Evolutionary conservation across 1,140 invertebrate species (phyloP).

Genomic region (Condylostylus longicornis): DNA sequence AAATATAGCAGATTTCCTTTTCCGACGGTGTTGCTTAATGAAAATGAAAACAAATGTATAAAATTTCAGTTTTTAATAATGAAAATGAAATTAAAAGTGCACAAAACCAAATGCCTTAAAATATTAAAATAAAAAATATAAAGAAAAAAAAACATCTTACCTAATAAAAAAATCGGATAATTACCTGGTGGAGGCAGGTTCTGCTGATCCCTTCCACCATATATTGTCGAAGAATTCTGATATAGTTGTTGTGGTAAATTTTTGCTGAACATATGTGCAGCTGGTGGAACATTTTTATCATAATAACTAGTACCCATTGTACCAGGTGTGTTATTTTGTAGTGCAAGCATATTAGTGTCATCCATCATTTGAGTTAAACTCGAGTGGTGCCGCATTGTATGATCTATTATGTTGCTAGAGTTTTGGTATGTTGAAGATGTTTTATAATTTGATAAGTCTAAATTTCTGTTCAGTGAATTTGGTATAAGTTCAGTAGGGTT

Average conservation of each 20-base stretch:
- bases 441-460: constrained; percentile 4
- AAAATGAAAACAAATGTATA: too few species aligned
- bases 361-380: constrained; percentile 18
- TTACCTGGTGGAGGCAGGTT: constrained; percentile 18
- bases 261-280: constrained; percentile 26
- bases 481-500: too few species aligned
- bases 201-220: constrained; percentile 11
- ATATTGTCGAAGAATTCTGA: constrained; percentile 2
- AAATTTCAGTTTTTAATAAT: too few species aligned
- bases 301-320: constrained; percentile 19
- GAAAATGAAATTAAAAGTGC: too few species aligned
- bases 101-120: too few species aligned
- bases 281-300: constrained; percentile 26
- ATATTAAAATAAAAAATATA: too few species aligned
- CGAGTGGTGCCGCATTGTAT: too few species aligned
- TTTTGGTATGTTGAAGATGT: neutral
- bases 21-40: too few species aligned
- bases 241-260: constrained; percentile 6
- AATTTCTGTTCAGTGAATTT: neutral
- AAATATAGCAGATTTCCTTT: too few species aligned
- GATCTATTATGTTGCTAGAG: too few species aligned
- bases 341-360: constrained; percentile 11
- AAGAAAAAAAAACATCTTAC: too few species aligned
- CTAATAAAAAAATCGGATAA: constrained; percentile 4
- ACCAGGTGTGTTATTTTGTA: neutral